Conservation (phyloP, 2,888 invertebrate species). For the Crematogaster levior region DNA sequence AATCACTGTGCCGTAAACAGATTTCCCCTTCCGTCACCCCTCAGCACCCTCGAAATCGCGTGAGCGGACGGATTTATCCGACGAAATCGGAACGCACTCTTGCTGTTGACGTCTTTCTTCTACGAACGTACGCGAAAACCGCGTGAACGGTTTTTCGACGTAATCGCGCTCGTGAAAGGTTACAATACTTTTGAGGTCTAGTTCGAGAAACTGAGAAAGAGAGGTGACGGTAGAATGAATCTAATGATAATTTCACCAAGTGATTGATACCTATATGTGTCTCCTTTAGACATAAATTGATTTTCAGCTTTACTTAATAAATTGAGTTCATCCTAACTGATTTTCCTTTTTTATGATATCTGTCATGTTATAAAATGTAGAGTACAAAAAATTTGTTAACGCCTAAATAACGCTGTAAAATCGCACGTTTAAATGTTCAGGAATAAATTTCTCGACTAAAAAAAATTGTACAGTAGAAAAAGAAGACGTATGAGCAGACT, state of each 20-base stretch:
- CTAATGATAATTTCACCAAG: not conserved
- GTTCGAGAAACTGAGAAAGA: slow-evolving; percentile 3
- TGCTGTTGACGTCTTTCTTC: slow-evolving; percentile 4
- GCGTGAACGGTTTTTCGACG: not conserved
- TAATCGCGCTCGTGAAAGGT: slow-evolving; percentile 13
- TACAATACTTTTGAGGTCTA: slow-evolving; percentile 17
- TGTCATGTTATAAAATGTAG: not conserved
- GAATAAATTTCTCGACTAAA: not conserved
- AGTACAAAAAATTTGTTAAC: not conserved
- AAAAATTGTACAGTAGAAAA: slow-evolving; percentile 2
- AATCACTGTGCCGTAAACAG: slow-evolving; percentile 52
- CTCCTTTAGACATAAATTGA: not conserved
- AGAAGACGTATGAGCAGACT: not conserved
- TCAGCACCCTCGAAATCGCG: not conserved
- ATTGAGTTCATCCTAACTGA: not conserved
- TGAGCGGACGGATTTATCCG: slow-evolving; percentile 46
- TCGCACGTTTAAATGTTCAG: not conserved
- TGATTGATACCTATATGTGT: not conserved
- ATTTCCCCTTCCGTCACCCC: not conserved
- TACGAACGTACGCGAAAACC: not conserved
- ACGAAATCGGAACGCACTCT: slow-evolving; percentile 33
- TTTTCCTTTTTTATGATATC: not conserved
- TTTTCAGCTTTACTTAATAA: not conserved
- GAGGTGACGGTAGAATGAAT: not conserved
- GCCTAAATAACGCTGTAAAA: not conserved